These are phyloP conservation scores for Garrulus glandarius DNA, from an alignment of 2,797 vertebrate genomes.

Conservation along the genomic window DNA sequence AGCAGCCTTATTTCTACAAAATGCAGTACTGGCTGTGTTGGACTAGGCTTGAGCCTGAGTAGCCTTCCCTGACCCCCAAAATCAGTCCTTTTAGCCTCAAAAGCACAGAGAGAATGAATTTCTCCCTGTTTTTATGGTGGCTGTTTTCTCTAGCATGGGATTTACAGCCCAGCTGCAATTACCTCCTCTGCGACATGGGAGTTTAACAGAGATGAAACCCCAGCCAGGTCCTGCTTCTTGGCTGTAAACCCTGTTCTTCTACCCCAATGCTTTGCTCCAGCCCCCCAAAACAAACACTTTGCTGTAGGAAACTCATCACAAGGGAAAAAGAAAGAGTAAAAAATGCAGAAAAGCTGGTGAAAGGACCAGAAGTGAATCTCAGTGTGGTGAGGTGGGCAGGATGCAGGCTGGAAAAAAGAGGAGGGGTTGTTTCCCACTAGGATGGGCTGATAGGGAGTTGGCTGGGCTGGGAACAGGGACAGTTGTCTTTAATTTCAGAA, in stretches of 20 bases:
- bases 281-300: neutral
- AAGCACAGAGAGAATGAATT: neutral
- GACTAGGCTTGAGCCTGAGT: neutral
- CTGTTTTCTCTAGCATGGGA: neutral
- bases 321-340: neutral
- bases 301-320: neutral
- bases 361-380: neutral
- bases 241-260: neutral
- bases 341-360: neutral
- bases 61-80: neutral
- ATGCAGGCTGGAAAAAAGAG: neutral
- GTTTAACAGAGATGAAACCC: neutral
- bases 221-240: neutral
- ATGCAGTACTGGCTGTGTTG: neutral
- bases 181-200: neutral
- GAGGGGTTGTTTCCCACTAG: neutral
- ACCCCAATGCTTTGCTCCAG: neutral
- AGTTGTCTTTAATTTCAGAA: neutral
- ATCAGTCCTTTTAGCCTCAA: neutral
- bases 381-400: fast-evolving
- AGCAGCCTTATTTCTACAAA: neutral
- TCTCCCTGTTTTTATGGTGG: neutral
- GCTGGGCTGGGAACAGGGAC: neutral
- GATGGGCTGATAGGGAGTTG: neutral
- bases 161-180: neutral